These are phyloP conservation scores for Argynnis bischoffii DNA, from an alignment of 2,888 invertebrate species.

Conservation along the genomic window DNA sequence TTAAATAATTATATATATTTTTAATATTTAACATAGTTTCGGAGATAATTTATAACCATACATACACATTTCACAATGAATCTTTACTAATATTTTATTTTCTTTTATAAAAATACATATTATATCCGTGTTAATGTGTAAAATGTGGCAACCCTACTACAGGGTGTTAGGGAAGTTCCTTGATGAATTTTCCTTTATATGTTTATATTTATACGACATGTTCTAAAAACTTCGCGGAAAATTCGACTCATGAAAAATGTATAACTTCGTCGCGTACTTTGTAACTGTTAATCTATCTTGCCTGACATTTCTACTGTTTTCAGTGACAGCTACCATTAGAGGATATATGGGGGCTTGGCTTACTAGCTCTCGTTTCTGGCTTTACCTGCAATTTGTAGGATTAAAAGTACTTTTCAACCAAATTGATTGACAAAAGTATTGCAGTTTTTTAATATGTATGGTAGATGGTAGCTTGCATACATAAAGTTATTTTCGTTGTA, in stretches of 20 bases:
- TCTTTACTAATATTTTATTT: too few relatives aligned
- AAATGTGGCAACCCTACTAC: constrained; percentile 11
- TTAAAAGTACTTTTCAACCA: too few relatives aligned
- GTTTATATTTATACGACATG: constrained; percentile 38
- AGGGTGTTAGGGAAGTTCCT: constrained; percentile 27
- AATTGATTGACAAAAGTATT: too few relatives aligned
- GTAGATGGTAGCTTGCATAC: too few relatives aligned
- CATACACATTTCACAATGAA: neutral
- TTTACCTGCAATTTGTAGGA: neutral
- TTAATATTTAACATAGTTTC: too few relatives aligned
- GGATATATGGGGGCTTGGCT: constrained; percentile 17
- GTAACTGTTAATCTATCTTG: constrained; percentile 31
- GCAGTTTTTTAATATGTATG: too few relatives aligned
- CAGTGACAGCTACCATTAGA: constrained; percentile 22
- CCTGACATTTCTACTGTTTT: constrained; percentile 20
- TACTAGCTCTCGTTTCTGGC: neutral
- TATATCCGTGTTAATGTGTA: neutral
- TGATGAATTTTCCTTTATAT: constrained; percentile 40
- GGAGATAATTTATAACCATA: neutral
- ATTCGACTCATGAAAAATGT: constrained; percentile 37
- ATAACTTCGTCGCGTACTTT: constrained; percentile 27
- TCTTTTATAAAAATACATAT: too few relatives aligned
- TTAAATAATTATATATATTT: too few relatives aligned
- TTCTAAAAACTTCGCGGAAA: constrained; percentile 28
- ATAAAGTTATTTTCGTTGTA: neutral